phyloP scores from a whole-genome alignment of 2,797 vertebrate species.

The Mus spretus region DNA sequence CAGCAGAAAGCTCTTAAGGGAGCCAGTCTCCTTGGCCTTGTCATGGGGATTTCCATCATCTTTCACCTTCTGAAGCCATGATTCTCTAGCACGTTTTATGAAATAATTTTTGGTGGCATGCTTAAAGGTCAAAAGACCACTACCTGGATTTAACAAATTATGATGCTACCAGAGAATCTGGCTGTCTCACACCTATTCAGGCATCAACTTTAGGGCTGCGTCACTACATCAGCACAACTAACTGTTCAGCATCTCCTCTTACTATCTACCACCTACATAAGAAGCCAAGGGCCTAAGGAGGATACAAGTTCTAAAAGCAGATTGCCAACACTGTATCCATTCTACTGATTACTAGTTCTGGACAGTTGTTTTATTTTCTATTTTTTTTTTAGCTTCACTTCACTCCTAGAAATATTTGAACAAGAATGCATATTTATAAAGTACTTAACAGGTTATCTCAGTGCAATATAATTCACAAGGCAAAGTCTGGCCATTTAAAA shows the following conservation, averaged over 20 bases:
- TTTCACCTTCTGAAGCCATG: conserved; percentile 35
- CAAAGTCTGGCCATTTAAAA: conserved; percentile 42
- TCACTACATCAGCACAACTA: neutral
- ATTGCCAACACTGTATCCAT: neutral
- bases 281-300: conserved; percentile 1
- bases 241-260: neutral
- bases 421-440: conserved; percentile 30
- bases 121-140: conserved; percentile 27
- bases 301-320: neutral
- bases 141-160: conserved; percentile 42
- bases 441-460: neutral
- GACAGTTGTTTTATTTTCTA: neutral
- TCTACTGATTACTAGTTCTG: conserved; percentile 10
- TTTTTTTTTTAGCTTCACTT: conserved; percentile 29
- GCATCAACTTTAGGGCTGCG: neutral
- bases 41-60: neutral
- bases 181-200: neutral
- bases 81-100: conserved; percentile 40
- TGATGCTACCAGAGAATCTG: neutral
- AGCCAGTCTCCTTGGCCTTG: neutral
- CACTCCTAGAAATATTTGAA: conserved; percentile 11
- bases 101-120: conserved; percentile 22
- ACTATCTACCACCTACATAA: neutral
- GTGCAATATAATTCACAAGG: conserved; percentile 32
- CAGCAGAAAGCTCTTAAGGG: neutral